Percentiles rank a stretch among this genome's conserved stretches.
These are phyloP conservation scores for Benthosema pterotum DNA, from an alignment of 2,797 vertebrate genomes.

Conservation along the genomic window DNA sequence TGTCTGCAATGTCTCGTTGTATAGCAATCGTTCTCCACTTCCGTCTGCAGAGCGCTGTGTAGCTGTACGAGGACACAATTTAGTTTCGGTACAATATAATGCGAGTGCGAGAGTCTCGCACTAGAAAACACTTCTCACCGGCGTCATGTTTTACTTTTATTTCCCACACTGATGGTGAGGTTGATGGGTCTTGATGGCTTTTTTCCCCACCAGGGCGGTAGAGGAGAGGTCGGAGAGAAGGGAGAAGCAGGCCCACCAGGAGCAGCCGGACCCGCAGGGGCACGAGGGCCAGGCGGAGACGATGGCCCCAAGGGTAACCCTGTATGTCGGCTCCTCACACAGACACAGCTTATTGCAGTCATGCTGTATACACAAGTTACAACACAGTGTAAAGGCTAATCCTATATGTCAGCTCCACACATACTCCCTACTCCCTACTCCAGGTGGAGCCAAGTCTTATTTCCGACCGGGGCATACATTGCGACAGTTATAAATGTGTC, in stretches of 20 bases:
- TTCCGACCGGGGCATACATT: too few species aligned
- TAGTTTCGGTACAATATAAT: constrained; percentile 10
- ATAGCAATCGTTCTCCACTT: too few species aligned
- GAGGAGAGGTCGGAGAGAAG: constrained; percentile 96
- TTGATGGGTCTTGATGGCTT: constrained; percentile 20
- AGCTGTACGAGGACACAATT: not conserved
- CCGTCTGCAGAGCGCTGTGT: not conserved
- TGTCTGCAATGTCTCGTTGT: too few species aligned
- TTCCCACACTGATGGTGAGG: constrained; percentile 1
- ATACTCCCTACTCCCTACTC: too few species aligned
- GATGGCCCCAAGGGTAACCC: constrained; percentile 98
- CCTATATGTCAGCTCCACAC: too few species aligned
- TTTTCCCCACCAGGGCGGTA: constrained; percentile 86
- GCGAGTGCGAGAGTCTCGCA: constrained; percentile 24
- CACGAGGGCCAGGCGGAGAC: constrained; percentile 92
- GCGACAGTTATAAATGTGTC: too few species aligned
- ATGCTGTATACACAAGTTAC: too few species aligned
- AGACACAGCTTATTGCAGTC: too few species aligned
- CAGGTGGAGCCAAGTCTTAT: too few species aligned
- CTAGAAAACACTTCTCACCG: constrained; percentile 9
- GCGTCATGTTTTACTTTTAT: constrained; percentile 12
- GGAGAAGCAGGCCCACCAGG: constrained; percentile 95
- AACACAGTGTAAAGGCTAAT: too few species aligned
- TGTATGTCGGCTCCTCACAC: constrained; percentile 76
- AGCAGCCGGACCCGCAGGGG: constrained; percentile 92